These are phyloP conservation scores for Ommatoiulus sabulosus DNA, from an alignment of 2,888 invertebrate species.

Conservation along the genomic window DNA sequence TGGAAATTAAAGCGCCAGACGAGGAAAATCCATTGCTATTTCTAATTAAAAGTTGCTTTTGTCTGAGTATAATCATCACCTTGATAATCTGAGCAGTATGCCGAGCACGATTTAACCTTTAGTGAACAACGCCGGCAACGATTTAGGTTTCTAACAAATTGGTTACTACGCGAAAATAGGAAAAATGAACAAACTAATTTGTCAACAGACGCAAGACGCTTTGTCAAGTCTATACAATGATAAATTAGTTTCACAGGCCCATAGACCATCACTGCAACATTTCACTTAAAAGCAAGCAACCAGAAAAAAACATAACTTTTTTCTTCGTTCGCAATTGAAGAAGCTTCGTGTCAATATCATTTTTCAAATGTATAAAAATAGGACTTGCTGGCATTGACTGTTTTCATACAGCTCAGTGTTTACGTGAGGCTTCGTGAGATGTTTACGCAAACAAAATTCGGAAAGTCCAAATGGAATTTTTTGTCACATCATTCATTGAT, in stretches of 20 bases:
- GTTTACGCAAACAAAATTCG: too few species aligned
- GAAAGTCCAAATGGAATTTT: too few species aligned
- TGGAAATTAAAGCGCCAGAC: too few species aligned
- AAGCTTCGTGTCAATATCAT: constrained; percentile 4
- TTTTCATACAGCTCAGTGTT: not conserved
- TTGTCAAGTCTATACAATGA: constrained; percentile 35
- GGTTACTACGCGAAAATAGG: not conserved
- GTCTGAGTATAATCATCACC: not conserved
- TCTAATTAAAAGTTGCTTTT: not conserved
- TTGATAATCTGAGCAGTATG: not conserved
- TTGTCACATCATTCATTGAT: too few species aligned
- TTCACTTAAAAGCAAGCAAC: not conserved
- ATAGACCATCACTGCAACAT: not conserved
- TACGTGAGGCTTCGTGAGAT: too few species aligned
- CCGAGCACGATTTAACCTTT: not conserved
- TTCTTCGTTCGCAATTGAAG: not conserved
- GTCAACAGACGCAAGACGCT: constrained; percentile 14
- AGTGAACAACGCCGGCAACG: not conserved
- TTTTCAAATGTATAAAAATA: not conserved
- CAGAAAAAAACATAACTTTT: not conserved
- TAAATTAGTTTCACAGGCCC: constrained; percentile 12
- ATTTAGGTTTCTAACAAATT: constrained; percentile 9
- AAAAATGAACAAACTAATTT: not conserved
- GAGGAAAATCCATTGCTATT: not conserved
- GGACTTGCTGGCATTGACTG: not conserved